Conservation (phyloP, 2,113 vertebrate species). For the Pedetes capensis region DNA sequence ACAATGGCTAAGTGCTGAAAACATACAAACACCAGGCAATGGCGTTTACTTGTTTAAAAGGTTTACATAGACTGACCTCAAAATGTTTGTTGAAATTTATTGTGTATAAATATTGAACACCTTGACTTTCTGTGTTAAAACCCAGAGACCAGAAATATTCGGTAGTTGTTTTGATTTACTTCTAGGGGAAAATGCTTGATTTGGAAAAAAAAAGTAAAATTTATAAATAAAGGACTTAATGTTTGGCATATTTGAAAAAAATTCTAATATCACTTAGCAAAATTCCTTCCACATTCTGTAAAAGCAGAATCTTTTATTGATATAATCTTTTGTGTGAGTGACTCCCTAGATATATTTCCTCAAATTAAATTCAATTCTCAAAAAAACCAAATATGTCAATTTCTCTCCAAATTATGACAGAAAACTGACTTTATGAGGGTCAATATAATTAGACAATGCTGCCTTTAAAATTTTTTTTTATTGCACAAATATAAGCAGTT, state of each 20-base stretch:
- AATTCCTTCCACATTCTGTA: neutral
- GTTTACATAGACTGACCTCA: neutral
- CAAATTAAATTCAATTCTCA: neutral
- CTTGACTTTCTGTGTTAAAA: neutral
- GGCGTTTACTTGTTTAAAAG: neutral
- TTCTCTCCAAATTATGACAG: neutral
- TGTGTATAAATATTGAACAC: neutral
- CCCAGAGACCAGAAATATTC: neutral
- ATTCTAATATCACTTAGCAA: neutral
- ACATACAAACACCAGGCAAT: neutral
- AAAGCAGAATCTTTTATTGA: neutral
- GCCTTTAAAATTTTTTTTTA: too few relatives aligned
- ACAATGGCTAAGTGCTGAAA: neutral
- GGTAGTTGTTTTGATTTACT: neutral
- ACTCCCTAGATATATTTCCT: neutral
- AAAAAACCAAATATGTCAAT: neutral
- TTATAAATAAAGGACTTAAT: neutral
- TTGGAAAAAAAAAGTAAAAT: neutral
- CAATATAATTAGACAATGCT: neutral
- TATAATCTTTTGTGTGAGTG: neutral
- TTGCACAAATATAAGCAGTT: too few relatives aligned
- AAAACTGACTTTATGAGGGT: neutral
- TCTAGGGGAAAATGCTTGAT: neutral
- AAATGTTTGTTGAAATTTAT: neutral
- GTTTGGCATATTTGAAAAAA: neutral